Evolutionary conservation across 2,888 invertebrate species (phyloP), one percentile per base, ranked within the genome.

Genomic region (Diadegma fenestrale): DNA sequence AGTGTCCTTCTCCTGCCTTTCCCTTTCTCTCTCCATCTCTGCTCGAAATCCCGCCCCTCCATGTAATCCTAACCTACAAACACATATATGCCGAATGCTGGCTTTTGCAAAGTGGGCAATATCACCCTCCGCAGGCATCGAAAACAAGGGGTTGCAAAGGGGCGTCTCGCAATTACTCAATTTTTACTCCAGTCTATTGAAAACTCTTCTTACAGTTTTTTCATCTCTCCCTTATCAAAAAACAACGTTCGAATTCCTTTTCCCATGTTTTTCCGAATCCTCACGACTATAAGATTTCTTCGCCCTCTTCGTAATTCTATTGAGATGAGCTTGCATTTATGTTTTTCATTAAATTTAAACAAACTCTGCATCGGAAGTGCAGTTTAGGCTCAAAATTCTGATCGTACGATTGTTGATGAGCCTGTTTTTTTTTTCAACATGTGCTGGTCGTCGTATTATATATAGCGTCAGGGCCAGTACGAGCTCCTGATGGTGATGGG

Each of bases 401-500:
- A 58, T 58, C 26, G 26, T 26, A 58, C n/a, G 1, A 12, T 26
- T 12, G 10, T 14, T 14, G 26, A 58, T 14, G 26, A 26, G 26
- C 22, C 26, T 58, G 26, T 58, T 26, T 58, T 58, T 58, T 33
- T 12, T 14, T 58, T 14, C 54, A 19, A n/a, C 1, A 51, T 17
- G 51, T 22, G n/a, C 5, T 26, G 14, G 12, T 58, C 33, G 51
- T 41, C 30, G 48, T 30, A 19, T 43, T 19, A 48, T 54, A 33
- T 19, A 48, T 54, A 33, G 45, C 58, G 17, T 66, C 12, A 82
- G 33, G 41, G 19, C 45, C 54, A 68, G 14, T 61, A 33, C 22
- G 22, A 58, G 33, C 61, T 41, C 45, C 73, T 73, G 61, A 78
- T 78, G 71, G 63, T 72, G 71, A 77, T 77, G 78, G 43, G 66